phyloP scores from a whole-genome alignment of 2,113 vertebrate genomes.

The Mohoua ochrocephala region DNA sequence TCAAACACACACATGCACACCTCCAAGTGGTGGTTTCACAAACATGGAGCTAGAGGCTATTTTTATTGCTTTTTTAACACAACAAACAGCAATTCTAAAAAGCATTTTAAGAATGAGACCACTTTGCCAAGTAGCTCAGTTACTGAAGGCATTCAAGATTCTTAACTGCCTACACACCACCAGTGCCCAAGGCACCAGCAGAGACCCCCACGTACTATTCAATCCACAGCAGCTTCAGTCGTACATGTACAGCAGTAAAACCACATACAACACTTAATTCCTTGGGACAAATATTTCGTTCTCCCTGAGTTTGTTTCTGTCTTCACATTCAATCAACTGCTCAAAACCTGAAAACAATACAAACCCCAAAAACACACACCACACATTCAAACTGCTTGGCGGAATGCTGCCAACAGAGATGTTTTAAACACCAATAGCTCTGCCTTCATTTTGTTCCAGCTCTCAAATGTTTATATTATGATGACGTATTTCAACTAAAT shows the following conservation, averaged over 20 bases:
- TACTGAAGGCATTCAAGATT: not conserved
- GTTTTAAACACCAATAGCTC: not conserved
- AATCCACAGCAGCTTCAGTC: not conserved
- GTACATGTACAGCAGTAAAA: accelerated
- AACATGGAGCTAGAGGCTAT: not conserved
- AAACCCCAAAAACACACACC: not conserved
- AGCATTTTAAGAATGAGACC: not conserved
- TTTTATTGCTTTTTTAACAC: slow-evolving; percentile 14
- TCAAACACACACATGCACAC: not conserved
- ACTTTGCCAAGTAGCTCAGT: not conserved
- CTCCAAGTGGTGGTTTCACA: not conserved
- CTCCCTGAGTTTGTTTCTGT: not conserved
- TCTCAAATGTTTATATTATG: not conserved
- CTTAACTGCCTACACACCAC: not conserved
- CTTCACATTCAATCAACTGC: not conserved
- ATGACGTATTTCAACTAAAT: not conserved
- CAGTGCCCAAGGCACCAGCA: not conserved
- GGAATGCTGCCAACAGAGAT: not conserved
- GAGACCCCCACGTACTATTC: not conserved
- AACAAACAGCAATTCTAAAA: not conserved
- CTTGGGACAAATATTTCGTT: not conserved
- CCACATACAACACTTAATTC: not conserved
- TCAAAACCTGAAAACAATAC: not conserved
- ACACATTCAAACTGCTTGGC: not conserved
- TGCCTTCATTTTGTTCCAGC: not conserved